A percentile compares a stretch with the other conserved stretches of the same genome.
phyloP scores from a whole-genome alignment of 2,888 invertebrate genomes.

The Ecliptopera silaceata region DNA sequence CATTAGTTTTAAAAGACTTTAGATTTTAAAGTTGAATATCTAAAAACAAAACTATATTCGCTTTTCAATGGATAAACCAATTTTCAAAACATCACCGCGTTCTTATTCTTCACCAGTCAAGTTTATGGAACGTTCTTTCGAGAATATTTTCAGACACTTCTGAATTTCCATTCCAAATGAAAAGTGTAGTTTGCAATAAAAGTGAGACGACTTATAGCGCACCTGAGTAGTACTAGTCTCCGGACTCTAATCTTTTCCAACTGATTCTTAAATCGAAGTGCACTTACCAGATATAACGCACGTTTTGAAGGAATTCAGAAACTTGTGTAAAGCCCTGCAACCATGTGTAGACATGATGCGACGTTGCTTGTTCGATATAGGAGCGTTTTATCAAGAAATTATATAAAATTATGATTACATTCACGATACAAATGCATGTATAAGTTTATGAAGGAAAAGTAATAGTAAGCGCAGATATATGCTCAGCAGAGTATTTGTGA shows the following conservation, averaged over 20 bases:
- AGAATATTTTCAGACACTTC: conserved; percentile 14
- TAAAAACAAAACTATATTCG: background rate
- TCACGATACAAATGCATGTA: too few relatives aligned
- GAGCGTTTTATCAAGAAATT: too few relatives aligned
- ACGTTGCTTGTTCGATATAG: too few relatives aligned
- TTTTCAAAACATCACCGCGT: conserved; percentile 1
- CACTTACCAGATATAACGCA: too few relatives aligned
- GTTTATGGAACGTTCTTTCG: background rate
- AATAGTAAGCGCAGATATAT: too few relatives aligned
- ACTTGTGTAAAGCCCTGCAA: too few relatives aligned
- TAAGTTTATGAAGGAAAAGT: too few relatives aligned
- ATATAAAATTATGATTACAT: too few relatives aligned
- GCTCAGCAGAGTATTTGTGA: too few relatives aligned
- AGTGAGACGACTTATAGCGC: conserved; percentile 5
- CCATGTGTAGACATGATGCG: too few relatives aligned
- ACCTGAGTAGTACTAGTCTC: background rate
- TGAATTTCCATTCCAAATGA: conserved; percentile 22
- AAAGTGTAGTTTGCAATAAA: conserved; percentile 22
- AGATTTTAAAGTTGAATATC: background rate
- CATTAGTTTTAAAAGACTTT: too few relatives aligned
- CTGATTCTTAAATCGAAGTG: background rate
- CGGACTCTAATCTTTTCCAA: background rate
- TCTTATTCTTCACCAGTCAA: conserved; percentile 6
- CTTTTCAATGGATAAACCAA: background rate
- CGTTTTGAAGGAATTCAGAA: too few relatives aligned